These are phyloP conservation scores for Tuta absoluta DNA, from an alignment of 2,888 invertebrate genomes.

Conservation along the genomic window DNA sequence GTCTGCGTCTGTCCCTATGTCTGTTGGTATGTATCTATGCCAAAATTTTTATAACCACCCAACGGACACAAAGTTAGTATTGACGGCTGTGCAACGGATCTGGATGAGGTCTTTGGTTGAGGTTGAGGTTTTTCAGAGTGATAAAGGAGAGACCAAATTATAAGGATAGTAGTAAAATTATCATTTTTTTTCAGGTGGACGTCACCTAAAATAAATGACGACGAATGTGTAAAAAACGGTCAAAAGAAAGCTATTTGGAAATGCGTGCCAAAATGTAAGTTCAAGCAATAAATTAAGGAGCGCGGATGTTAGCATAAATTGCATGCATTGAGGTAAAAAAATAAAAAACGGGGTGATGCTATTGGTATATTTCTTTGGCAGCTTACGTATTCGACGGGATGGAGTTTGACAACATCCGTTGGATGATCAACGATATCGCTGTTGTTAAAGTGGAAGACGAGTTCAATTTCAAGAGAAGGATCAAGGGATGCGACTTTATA, in stretches of 20 bases:
- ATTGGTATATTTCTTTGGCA: neutral
- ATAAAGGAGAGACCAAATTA: no score
- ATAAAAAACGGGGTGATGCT: no score
- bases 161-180: no score
- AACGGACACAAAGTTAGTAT: no score
- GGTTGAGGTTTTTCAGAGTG: no score
- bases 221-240: slow-evolving; percentile 62
- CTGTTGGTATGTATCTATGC: no score
- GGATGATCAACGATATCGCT: slow-evolving; percentile 71
- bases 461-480: slow-evolving; percentile 61
- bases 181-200: slow-evolving; percentile 41
- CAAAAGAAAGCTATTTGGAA: slow-evolving; percentile 71
- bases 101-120: no score
- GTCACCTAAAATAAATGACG: slow-evolving; percentile 37
- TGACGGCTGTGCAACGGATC: no score
- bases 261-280: slow-evolving; percentile 67
- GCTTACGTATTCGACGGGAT: slow-evolving; percentile 49
- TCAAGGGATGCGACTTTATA: slow-evolving; percentile 65
- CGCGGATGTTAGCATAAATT: no score
- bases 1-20: no score
- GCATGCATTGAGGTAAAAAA: no score
- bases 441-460: slow-evolving; percentile 66
- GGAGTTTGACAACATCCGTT: slow-evolving; percentile 65
- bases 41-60: no score
- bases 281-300: neutral